Conservation (phyloP, 2,113 vertebrate genomes). For the Eclectus roratus region DNA sequence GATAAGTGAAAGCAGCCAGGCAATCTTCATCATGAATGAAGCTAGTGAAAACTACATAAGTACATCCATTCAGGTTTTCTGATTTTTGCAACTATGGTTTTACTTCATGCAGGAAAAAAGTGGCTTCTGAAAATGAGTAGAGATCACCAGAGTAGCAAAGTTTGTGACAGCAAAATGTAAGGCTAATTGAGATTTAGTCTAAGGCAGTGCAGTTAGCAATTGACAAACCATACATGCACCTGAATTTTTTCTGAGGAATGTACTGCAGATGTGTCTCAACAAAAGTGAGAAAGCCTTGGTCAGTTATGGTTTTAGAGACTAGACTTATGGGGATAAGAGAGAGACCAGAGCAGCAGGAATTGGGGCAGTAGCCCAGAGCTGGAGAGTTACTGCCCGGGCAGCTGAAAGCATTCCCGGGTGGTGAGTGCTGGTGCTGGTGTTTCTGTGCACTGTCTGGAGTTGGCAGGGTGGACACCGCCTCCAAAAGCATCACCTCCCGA, state of each 20-base stretch:
- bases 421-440: neutral
- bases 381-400: fast-evolving
- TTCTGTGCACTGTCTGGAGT: fast-evolving
- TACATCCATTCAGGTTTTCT: neutral
- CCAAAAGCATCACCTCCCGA: fast-evolving
- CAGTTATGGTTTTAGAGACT: neutral
- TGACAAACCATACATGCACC: neutral
- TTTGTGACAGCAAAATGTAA: neutral
- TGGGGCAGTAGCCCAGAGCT: neutral
- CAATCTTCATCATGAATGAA: neutral
- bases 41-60: neutral
- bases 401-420: neutral
- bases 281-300: neutral
- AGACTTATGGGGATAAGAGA: neutral
- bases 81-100: neutral
- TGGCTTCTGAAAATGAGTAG: neutral
- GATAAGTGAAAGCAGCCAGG: neutral
- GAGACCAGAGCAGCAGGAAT: neutral
- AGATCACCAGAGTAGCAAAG: neutral
- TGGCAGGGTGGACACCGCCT: neutral
- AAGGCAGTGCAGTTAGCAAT: neutral
- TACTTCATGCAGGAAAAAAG: neutral
- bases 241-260: neutral
- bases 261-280: neutral
- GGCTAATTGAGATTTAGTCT: neutral